Base-by-base conservation (phyloP, 1,140 invertebrate species). In the Vollenhovia emeryi region DNA sequence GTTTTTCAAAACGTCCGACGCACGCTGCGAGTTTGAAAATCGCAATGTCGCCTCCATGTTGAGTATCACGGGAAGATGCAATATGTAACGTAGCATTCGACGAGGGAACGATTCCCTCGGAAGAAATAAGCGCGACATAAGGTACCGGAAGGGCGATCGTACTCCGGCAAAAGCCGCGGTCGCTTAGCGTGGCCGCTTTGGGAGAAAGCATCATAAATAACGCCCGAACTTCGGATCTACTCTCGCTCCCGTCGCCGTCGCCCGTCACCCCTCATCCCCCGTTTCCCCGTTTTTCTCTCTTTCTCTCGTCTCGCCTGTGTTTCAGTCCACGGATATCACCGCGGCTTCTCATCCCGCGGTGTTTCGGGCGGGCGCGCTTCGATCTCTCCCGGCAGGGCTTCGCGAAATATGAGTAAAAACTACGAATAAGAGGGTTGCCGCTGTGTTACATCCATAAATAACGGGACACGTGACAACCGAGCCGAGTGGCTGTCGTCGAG, bases 321-420 rank as follows among this genome's bases (percentile, higher is more conserved):
- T 87, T 75, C 89, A 82, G 85, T 84, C 78, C 86, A 85, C 92
- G 86, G 90, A 91, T 91, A 88, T 86, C 90, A 86, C 88, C 88
- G 83, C 73, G 43, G 83, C 86, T 88, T 89, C 89, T 90, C 91
- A 59, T 86, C 82, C 87, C 84, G 66, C 57, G 71, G 71, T 76
- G 36, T 52, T 64, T 60, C 50, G 55, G 57, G 85, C 55, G 48
- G 75, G 69, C 75, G 79, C 64, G 43, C 64, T 76, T 84, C 86
- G 87, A 78, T 87, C 52, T 87, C 78, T 62, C 80, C 71, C 73
- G 80, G 80, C 80, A 84, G 69, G 52, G 86, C 45, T 80, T 80
- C 90, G 92, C 92, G 91, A 93, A 92, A 93, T 93, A 91, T 90
- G 91, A 93, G 91, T 90, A 92, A 94, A 94, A 94, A 94, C 90